A percentile compares a stretch with the other conserved stretches of the same genome.
Conservation (phyloP, 1,140 invertebrate genomes). For the Calliphora vicina region DNA sequence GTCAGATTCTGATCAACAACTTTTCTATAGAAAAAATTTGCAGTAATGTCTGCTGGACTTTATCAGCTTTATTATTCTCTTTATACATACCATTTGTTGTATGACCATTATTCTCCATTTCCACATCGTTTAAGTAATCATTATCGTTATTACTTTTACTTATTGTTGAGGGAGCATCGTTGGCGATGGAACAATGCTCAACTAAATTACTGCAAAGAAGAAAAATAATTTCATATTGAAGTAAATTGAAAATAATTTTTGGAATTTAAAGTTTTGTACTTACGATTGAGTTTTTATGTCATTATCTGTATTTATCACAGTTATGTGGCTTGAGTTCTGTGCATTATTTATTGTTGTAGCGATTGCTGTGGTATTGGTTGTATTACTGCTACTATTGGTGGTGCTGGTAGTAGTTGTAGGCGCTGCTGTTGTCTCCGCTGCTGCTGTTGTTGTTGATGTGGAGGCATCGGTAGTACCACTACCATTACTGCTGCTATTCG, state of each 20-base stretch:
- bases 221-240: background rate
- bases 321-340: conserved; percentile 54
- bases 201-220: conserved; percentile 35
- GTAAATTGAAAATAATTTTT: too few species aligned
- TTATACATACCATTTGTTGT: conserved; percentile 49
- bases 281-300: conserved; percentile 39
- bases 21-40: too few species aligned
- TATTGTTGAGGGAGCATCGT: conserved; percentile 37
- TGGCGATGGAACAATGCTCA: conserved; percentile 35
- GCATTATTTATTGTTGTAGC: conserved; percentile 42
- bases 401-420: background rate
- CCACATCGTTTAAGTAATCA: conserved; percentile 53
- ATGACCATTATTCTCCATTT: conserved; percentile 62
- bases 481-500: conserved; percentile 44
- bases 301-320: conserved; percentile 64
- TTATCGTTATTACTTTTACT: conserved; percentile 40
- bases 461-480: background rate
- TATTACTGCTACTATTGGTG: conserved; percentile 32
- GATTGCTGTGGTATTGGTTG: conserved; percentile 27
- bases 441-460: background rate
- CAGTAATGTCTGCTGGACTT: too few species aligned
- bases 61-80: too few species aligned
- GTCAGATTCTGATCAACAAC: background rate
- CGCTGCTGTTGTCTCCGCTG: background rate
- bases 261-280: too few species aligned